Conservation (phyloP, 1,140 invertebrate genomes). For the Oedothorax gibbosus region DNA sequence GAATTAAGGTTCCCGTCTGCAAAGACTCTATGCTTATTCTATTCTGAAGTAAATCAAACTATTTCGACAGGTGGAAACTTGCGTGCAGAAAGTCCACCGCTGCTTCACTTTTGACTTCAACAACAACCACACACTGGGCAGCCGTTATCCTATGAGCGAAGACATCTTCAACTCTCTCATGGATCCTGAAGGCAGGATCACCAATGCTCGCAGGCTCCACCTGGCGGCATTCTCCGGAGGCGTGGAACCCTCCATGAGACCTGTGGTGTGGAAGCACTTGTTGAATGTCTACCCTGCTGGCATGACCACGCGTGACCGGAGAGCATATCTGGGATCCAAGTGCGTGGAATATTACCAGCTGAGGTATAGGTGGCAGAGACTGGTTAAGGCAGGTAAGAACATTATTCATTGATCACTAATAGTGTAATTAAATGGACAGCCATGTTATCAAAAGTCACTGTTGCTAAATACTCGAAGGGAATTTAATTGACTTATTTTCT, state of each 20-base stretch:
- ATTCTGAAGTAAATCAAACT: too few species aligned
- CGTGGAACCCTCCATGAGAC: slow-evolving; percentile 68
- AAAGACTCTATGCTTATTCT: too few species aligned
- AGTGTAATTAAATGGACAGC: background rate
- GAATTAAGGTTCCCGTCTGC: too few species aligned
- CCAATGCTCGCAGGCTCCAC: slow-evolving; percentile 84
- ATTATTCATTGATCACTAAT: background rate
- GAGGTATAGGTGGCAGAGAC: slow-evolving; percentile 81
- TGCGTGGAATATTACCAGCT: slow-evolving; percentile 87
- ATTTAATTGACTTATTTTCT: too few species aligned
- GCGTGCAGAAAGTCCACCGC: slow-evolving; percentile 15
- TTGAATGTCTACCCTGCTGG: slow-evolving; percentile 94
- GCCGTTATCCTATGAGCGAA: slow-evolving; percentile 80
- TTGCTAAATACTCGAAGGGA: too few species aligned
- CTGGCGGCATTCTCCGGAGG: slow-evolving; percentile 81
- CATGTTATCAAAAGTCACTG: background rate
- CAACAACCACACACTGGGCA: background rate
- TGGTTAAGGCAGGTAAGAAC: slow-evolving; percentile 62
- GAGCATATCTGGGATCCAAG: slow-evolving; percentile 94
- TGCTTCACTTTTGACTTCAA: slow-evolving; percentile 8
- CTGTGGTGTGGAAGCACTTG: slow-evolving; percentile 93
- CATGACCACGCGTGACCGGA: slow-evolving; percentile 87
- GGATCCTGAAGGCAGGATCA: slow-evolving; percentile 88
- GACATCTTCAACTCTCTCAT: slow-evolving; percentile 89
- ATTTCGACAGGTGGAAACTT: slow-evolving; percentile 17